phyloP scores from a whole-genome alignment of 1,140 invertebrate genomes.

The Teleopsis dalmanni region DNA sequence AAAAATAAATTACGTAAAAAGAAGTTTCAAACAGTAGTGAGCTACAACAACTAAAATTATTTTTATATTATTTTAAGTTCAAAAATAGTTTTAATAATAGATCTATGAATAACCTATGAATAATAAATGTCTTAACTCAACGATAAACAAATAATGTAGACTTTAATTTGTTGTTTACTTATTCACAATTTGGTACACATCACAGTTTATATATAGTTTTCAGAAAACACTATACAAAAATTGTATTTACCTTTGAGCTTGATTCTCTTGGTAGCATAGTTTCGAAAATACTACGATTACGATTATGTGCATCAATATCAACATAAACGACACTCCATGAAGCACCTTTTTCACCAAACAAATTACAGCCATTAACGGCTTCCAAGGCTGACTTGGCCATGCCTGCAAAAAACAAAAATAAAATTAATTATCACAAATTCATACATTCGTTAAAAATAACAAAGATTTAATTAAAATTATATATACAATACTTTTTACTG shows the following conservation, averaged over 20 bases:
- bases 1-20: neutral
- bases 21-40: too few relatives aligned
- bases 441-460: conserved; percentile 1
- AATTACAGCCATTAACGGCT: conserved; percentile 97
- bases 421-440: neutral
- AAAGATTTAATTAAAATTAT: neutral
- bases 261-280: conserved; percentile 96
- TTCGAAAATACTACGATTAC: conserved; percentile 98
- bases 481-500: too few relatives aligned
- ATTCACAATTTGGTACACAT: neutral
- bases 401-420: conserved; percentile 47
- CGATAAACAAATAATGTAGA: too few relatives aligned
- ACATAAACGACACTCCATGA: conserved; percentile 98
- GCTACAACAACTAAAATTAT: too few relatives aligned
- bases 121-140: too few relatives aligned
- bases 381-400: conserved; percentile 97
- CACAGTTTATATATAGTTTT: too few relatives aligned
- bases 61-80: too few relatives aligned
- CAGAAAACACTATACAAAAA: neutral
- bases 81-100: too few relatives aligned
- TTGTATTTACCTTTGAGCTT: conserved; percentile 78
- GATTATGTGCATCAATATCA: conserved; percentile 98
- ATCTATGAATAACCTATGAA: too few relatives aligned
- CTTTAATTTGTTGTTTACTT: neutral
- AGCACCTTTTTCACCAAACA: conserved; percentile 95